phyloP scores from a whole-genome alignment of 2,113 vertebrate species.

The Coryphaenoides rupestris region DNA sequence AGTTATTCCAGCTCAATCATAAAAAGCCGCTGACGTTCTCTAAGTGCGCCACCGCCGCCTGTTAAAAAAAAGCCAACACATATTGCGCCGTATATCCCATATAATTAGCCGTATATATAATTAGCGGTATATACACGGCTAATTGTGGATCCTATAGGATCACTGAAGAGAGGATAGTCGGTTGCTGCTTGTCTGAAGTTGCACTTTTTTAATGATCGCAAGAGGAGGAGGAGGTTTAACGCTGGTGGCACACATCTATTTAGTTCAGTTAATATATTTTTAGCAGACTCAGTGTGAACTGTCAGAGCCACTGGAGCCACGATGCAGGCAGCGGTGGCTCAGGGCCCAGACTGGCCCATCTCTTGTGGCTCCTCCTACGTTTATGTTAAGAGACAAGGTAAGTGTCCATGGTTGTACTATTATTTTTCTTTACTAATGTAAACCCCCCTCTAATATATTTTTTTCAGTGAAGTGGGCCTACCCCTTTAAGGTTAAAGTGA shows the following conservation, averaged over 20 bases:
- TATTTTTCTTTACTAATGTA: no score
- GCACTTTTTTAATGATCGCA: background rate
- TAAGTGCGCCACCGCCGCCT: background rate
- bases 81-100: background rate
- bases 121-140: background rate
- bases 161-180: no score
- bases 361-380: no score
- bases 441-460: no score
- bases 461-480: no score
- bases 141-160: background rate
- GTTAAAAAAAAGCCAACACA: background rate
- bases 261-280: background rate
- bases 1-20: background rate
- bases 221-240: background rate
- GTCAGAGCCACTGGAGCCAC: background rate
- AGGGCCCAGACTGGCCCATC: background rate
- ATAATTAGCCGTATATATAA: no score
- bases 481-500: no score
- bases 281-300: background rate
- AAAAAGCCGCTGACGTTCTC: background rate
- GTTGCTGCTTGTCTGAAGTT: background rate
- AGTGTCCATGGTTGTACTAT: no score
- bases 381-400: no score
- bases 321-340: background rate
- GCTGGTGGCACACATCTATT: background rate